These are phyloP conservation scores for Sebastes kiyomatsui DNA, from an alignment of 2,797 vertebrate genomes.

Conservation along the genomic window DNA sequence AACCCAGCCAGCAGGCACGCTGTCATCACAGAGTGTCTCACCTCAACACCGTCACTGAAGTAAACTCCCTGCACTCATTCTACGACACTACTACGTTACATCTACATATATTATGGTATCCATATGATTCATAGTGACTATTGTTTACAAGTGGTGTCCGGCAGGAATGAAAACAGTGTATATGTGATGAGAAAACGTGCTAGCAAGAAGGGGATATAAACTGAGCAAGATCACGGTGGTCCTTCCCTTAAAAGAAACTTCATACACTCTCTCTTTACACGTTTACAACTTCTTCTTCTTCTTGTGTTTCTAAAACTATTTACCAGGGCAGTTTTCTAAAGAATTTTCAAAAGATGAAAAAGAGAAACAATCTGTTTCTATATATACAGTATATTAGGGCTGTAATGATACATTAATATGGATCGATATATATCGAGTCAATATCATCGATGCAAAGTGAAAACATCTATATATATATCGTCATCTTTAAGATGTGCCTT, in stretches of 20 bases:
- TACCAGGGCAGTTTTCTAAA: not conserved
- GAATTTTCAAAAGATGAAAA: not conserved
- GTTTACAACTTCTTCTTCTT: not conserved
- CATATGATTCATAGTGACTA: not conserved
- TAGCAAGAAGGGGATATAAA: not conserved
- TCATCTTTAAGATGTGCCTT: too few relatives aligned
- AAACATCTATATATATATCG: too few relatives aligned
- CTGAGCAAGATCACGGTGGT: not conserved
- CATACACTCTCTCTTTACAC: not conserved
- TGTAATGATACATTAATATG: too few relatives aligned
- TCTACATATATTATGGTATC: not conserved
- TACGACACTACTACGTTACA: not conserved
- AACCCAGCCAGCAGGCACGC: not conserved
- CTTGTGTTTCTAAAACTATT: not conserved
- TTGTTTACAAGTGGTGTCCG: not conserved
- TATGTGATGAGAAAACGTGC: not conserved
- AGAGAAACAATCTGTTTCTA: not conserved
- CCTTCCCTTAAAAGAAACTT: not conserved
- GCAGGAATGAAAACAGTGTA: not conserved
- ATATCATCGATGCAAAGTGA: too few relatives aligned
- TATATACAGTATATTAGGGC: not conserved
- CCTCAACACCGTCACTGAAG: constrained; percentile 7
- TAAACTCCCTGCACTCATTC: not conserved
- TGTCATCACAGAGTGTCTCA: not conserved
- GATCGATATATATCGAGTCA: too few relatives aligned